Percentiles rank a stretch among this genome's conserved stretches.
Conservation (phyloP, 1,140 invertebrate species). For the Ceratina calcarata region DNA sequence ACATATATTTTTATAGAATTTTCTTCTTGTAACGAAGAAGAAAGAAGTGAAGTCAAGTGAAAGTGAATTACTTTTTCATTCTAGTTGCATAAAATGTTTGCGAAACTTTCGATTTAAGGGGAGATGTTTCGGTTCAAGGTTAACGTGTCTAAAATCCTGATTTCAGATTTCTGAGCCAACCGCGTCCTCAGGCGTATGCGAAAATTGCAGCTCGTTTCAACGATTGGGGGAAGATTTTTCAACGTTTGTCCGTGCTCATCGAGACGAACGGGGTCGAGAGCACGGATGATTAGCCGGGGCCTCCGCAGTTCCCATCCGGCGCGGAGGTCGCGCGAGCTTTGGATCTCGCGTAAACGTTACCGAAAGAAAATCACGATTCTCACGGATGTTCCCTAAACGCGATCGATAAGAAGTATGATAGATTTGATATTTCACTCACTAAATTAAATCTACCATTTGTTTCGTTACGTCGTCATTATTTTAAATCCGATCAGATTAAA, state of each 20-base stretch:
- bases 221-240: constrained; percentile 24
- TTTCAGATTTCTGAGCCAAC: too few relatives aligned
- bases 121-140: neutral
- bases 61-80: too few relatives aligned
- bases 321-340: constrained; percentile 17
- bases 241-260: constrained; percentile 29
- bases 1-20: too few relatives aligned
- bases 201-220: constrained; percentile 25
- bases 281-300: constrained; percentile 65
- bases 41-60: too few relatives aligned
- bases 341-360: constrained; percentile 34
- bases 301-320: constrained; percentile 20
- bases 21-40: too few relatives aligned
- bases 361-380: neutral
- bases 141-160: neutral
- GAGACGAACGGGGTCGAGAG: constrained; percentile 68
- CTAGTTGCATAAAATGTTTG: too few relatives aligned
- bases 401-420: too few relatives aligned
- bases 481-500: too few relatives aligned
- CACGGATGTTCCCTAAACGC: too few relatives aligned
- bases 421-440: too few relatives aligned
- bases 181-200: neutral
- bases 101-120: neutral
- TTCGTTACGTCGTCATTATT: too few relatives aligned
- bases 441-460: too few relatives aligned